Percentiles rank a stretch among this genome's conserved stretches.
These are phyloP conservation scores for Gambelia wislizenii DNA, from an alignment of 2,797 vertebrate species.

Conservation along the genomic window DNA sequence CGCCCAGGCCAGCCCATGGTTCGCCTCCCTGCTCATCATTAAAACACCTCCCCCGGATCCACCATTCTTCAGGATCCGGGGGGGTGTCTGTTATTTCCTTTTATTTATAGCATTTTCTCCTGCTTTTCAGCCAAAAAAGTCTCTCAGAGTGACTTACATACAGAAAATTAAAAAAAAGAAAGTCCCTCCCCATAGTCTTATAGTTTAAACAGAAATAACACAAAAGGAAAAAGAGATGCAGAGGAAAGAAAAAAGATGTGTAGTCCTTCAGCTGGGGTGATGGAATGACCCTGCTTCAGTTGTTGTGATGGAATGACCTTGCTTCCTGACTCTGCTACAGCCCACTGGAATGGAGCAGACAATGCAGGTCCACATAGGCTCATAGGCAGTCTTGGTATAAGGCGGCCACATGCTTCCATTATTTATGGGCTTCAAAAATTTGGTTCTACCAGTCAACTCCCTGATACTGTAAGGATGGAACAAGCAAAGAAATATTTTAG, in stretches of 20 bases:
- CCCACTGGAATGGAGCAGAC: neutral
- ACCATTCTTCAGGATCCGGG: too few relatives aligned
- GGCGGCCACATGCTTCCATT: neutral
- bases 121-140: too few relatives aligned
- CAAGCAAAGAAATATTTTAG: neutral
- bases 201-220: neutral
- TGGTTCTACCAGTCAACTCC: neutral
- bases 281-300: neutral
- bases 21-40: too few relatives aligned
- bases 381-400: neutral
- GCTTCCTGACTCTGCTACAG: neutral
- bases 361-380: neutral
- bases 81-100: too few relatives aligned
- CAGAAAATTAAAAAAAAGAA: too few relatives aligned
- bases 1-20: too few relatives aligned
- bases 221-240: neutral
- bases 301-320: neutral
- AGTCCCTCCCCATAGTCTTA: too few relatives aligned
- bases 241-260: neutral
- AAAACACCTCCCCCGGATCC: too few relatives aligned
- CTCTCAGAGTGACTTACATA: too few relatives aligned
- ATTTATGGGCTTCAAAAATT: neutral
- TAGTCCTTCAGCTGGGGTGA: neutral
- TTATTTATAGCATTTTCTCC: neutral
- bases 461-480: neutral